These are phyloP conservation scores for Chrysemys picta DNA, from an alignment of 2,113 vertebrate species.

Conservation along the genomic window DNA sequence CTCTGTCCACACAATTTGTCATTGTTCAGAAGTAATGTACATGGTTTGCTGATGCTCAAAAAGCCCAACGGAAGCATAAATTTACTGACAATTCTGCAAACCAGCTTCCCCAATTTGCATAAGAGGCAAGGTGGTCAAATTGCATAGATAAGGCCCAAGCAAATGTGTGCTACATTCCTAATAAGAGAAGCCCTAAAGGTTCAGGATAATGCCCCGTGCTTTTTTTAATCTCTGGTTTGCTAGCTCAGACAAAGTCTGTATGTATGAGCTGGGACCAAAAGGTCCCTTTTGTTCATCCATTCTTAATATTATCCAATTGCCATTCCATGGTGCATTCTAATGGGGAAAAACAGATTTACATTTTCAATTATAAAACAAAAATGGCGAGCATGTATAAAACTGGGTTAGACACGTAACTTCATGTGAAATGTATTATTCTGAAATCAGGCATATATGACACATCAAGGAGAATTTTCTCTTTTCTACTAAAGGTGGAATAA, in stretches of 20 bases:
- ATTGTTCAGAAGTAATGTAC: slow-evolving; percentile 5
- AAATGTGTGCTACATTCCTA: not conserved
- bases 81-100: not conserved
- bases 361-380: slow-evolving; percentile 33
- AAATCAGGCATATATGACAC: not conserved
- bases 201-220: not conserved
- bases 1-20: slow-evolving; percentile 43
- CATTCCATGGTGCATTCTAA: not conserved
- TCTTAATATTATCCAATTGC: not conserved
- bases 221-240: slow-evolving; percentile 4
- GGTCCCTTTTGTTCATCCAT: slow-evolving; percentile 19
- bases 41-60: not conserved
- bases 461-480: not conserved
- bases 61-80: slow-evolving; percentile 1
- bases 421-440: not conserved
- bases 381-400: slow-evolving; percentile 1
- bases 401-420: not conserved
- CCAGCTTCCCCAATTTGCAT: not conserved
- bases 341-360: slow-evolving; percentile 12
- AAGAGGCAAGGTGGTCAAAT: slow-evolving; percentile 38
- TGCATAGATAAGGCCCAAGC: slow-evolving; percentile 22
- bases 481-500: not conserved
- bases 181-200: not conserved
- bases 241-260: not conserved
- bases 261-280: slow-evolving; percentile 2